These are phyloP conservation scores for Asteroscopus sphinx DNA, from an alignment of 2,888 invertebrate species.

Conservation along the genomic window DNA sequence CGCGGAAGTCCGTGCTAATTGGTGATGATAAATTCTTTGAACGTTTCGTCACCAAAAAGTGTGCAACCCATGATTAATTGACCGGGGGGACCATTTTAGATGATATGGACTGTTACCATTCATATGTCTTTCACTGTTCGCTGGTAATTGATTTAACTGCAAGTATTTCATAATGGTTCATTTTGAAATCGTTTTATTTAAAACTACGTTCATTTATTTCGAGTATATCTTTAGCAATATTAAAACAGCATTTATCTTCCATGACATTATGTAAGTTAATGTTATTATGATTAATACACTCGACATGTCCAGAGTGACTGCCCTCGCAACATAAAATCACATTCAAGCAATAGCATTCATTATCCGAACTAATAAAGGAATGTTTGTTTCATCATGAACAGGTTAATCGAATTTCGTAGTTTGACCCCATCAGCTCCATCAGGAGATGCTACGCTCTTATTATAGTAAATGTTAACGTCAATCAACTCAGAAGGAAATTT, in stretches of 20 bases:
- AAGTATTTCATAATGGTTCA: conserved; percentile 37
- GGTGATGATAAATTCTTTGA: conserved; percentile 76
- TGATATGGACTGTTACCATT: conserved; percentile 38
- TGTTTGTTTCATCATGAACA: conserved; percentile 66
- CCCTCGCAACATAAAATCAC: conserved; percentile 52
- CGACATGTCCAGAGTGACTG: conserved; percentile 44
- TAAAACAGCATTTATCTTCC: conserved; percentile 38
- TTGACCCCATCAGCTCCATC: conserved; percentile 68
- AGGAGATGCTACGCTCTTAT: conserved; percentile 72
- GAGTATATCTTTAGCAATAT: conserved; percentile 39
- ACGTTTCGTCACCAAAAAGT: conserved; percentile 65
- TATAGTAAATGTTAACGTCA: conserved; percentile 73
- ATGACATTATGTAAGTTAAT: conserved; percentile 48
- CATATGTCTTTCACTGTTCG: conserved; percentile 31
- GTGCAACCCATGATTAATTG: conserved; percentile 53
- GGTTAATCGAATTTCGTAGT: conserved; percentile 77
- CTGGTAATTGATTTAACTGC: conserved; percentile 46
- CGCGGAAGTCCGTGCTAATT: conserved; percentile 81
- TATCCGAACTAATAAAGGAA: conserved; percentile 63
- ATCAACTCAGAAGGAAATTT: conserved; percentile 67
- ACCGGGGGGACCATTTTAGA: conserved; percentile 33
- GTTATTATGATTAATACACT: conserved; percentile 51
- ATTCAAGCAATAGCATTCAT: conserved; percentile 53
- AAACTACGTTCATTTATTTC: conserved; percentile 28
- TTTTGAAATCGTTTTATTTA: conserved; percentile 20